A percentile compares a stretch with the other conserved stretches of the same genome.
Conservation (phyloP, 2,888 invertebrate genomes). For the Cheilosia scutellata region DNA sequence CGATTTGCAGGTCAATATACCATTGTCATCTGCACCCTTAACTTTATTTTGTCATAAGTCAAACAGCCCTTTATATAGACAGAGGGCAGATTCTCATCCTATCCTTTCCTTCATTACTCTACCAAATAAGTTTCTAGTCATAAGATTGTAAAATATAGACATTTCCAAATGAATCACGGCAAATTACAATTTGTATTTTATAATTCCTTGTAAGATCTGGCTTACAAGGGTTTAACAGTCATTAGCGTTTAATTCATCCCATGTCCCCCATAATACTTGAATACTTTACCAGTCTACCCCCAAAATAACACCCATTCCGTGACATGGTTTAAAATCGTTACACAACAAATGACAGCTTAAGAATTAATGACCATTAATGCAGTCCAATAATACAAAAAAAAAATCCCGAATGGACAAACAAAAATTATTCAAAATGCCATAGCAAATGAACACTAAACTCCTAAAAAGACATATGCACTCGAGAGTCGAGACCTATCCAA, state of each 20-base stretch:
- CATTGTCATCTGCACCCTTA: no score
- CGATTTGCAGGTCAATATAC: no score
- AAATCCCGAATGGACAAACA: conserved; percentile 16
- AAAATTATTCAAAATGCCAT: conserved; percentile 48
- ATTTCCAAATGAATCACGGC: no score
- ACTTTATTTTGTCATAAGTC: no score
- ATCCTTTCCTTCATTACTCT: no score
- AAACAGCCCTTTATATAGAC: no score
- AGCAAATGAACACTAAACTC: conserved; percentile 25
- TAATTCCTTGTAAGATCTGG: neutral
- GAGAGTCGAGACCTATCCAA: conserved; percentile 51
- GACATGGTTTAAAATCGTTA: conserved; percentile 15
- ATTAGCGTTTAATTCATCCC: conserved; percentile 12
- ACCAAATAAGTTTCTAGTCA: no score
- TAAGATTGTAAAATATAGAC: no score
- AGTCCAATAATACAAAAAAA: conserved; percentile 17
- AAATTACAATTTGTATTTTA: neutral
- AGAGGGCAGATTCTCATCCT: no score
- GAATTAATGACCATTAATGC: conserved; percentile 55
- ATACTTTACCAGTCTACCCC: neutral
- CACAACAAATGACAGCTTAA: conserved; percentile 35
- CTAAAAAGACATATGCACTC: conserved; percentile 28
- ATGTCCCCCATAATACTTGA: neutral
- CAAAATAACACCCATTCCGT: neutral
- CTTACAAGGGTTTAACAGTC: conserved; percentile 13